Percentiles rank a stretch among this genome's conserved stretches.
These are phyloP conservation scores for Egretta garzetta DNA, from an alignment of 2,113 vertebrate species.

Conservation along the genomic window DNA sequence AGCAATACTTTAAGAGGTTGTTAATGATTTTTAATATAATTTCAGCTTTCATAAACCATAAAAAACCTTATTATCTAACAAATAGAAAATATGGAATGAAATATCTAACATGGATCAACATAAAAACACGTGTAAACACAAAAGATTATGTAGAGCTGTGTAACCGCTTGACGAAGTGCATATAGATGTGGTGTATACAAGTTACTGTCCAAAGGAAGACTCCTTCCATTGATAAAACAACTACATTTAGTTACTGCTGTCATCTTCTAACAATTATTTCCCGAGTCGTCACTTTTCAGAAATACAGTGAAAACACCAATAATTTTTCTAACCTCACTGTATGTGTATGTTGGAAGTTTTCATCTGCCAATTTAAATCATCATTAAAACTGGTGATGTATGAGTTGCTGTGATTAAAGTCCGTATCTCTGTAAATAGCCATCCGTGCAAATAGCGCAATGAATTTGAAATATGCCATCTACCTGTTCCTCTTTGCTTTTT, in stretches of 20 bases:
- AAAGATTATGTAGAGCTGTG: background rate
- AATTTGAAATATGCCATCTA: background rate
- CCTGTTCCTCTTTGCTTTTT: background rate
- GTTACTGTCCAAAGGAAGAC: background rate
- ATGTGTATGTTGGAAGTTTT: background rate
- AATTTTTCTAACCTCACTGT: background rate
- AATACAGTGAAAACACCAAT: background rate
- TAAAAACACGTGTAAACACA: background rate
- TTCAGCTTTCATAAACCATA: background rate
- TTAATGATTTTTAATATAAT: conserved; percentile 5
- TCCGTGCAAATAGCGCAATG: background rate
- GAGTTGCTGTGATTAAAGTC: background rate
- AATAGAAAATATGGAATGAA: background rate
- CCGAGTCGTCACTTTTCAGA: background rate
- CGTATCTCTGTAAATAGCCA: background rate
- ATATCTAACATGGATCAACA: background rate
- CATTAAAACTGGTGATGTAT: background rate
- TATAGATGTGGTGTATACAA: background rate
- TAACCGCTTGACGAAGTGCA: background rate
- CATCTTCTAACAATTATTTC: background rate
- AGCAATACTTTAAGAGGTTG: conserved; percentile 3
- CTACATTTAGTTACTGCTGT: background rate
- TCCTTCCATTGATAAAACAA: background rate
- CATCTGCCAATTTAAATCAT: background rate
- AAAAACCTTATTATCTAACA: background rate